Evolutionary conservation across 2,113 vertebrate species (phyloP).

Genomic region (Salvator merianae): DNA sequence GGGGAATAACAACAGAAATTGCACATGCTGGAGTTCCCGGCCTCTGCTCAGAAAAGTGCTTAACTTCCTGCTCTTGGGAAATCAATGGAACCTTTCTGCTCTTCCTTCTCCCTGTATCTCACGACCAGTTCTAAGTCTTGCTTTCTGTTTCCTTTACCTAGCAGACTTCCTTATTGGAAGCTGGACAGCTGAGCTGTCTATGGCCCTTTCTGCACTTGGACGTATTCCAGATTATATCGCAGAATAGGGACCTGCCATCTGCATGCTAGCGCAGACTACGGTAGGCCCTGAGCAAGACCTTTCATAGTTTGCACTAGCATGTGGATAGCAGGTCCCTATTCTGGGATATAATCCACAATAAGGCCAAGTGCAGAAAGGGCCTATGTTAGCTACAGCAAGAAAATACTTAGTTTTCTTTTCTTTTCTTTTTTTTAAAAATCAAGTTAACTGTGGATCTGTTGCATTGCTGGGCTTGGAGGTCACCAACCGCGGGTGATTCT

Average conservation of each 20-base stretch:
- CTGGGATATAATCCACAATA: too few relatives aligned
- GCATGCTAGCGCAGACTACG: too few relatives aligned
- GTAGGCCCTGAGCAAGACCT: too few relatives aligned
- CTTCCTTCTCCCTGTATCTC: not conserved
- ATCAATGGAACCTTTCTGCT: not conserved
- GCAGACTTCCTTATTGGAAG: not conserved
- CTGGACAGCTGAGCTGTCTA: fast-evolving
- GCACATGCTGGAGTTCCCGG: not conserved
- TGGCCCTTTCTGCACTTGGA: too few relatives aligned
- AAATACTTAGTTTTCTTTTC: not conserved
- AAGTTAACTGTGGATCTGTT: not conserved
- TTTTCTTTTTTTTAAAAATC: not conserved
- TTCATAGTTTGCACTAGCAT: too few relatives aligned
- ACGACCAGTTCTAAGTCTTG: fast-evolving
- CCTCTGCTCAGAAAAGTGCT: not conserved
- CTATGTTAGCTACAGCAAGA: not conserved
- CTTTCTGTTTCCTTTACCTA: not conserved
- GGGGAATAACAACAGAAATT: fast-evolving
- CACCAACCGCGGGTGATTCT: too few relatives aligned
- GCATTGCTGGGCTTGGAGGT: not conserved
- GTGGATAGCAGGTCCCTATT: too few relatives aligned
- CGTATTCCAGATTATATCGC: too few relatives aligned
- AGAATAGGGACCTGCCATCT: too few relatives aligned
- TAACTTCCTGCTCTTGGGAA: conserved; percentile 18
- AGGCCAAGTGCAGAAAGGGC: too few relatives aligned